A percentile compares a stretch with the other conserved stretches of the same genome.
phyloP scores from a whole-genome alignment of 2,888 invertebrate species.

The Ditula angustiorana region DNA sequence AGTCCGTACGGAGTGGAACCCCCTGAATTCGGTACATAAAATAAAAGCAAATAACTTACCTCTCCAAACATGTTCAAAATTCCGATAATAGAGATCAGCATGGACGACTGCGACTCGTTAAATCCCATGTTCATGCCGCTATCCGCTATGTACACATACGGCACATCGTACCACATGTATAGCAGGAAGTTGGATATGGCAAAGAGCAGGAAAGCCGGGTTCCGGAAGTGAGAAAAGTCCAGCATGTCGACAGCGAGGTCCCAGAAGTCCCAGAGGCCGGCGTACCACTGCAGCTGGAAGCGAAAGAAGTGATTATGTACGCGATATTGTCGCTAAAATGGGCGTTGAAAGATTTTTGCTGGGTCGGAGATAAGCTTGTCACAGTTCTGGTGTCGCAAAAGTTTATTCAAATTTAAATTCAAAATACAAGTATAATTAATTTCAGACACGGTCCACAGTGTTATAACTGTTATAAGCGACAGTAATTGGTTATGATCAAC shows the following conservation, averaged over 20 bases:
- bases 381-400: too few species aligned
- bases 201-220: constrained; percentile 91
- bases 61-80: constrained; percentile 95
- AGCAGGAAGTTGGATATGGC: constrained; percentile 95
- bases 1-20: too few species aligned
- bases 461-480: too few species aligned
- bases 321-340: too few species aligned
- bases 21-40: neutral
- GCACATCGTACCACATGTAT: constrained; percentile 97
- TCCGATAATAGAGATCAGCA: constrained; percentile 94
- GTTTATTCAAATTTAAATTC: too few species aligned
- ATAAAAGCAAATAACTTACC: constrained; percentile 80
- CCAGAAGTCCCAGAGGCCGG: constrained; percentile 91
- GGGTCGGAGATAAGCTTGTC: too few species aligned
- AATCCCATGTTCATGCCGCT: constrained; percentile 90
- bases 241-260: constrained; percentile 91
- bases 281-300: constrained; percentile 87
- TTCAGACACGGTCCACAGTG: too few species aligned
- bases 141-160: constrained; percentile 96
- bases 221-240: constrained; percentile 92
- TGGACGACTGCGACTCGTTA: constrained; percentile 90
- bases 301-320: neutral
- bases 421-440: too few species aligned
- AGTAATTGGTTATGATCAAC: too few species aligned
- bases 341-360: too few species aligned